Conservation (phyloP, 2,888 invertebrate genomes). For the Coenonympha arcania region DNA sequence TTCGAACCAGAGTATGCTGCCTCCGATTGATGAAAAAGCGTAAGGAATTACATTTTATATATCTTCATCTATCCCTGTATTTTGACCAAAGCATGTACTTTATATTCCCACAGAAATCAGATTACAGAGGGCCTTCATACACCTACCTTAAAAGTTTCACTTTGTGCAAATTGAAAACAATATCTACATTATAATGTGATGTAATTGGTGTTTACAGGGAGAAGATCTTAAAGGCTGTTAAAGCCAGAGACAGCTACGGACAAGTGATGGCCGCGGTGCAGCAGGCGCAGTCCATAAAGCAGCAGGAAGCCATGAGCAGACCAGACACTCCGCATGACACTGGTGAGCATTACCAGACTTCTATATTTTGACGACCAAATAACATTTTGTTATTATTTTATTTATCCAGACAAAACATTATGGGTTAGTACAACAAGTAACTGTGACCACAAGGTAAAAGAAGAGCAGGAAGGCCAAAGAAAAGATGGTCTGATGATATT, state of each 20-base stretch:
- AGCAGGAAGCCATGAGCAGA: slow-evolving; percentile 47
- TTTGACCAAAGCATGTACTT: neutral
- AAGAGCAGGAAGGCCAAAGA: too few species aligned
- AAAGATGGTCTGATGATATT: too few species aligned
- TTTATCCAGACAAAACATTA: too few species aligned
- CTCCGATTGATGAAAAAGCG: slow-evolving; percentile 88
- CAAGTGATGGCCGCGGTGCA: slow-evolving; percentile 86
- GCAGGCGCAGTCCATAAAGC: slow-evolving; percentile 76
- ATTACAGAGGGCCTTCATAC: too few species aligned
- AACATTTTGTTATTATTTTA: too few species aligned
- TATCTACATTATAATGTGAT: too few species aligned
- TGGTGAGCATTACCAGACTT: slow-evolving; percentile 35
- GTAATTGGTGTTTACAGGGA: slow-evolving; percentile 75
- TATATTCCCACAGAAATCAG: neutral
- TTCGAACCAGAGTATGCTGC: slow-evolving; percentile 88
- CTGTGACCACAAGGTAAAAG: too few species aligned
- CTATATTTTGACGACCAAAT: neutral
- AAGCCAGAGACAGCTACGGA: slow-evolving; percentile 90
- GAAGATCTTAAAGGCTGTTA: slow-evolving; percentile 79
- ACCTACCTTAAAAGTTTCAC: too few species aligned
- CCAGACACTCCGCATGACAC: slow-evolving; percentile 56
- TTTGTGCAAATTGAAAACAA: too few species aligned
- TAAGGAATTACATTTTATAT: slow-evolving; percentile 61
- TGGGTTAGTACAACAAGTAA: too few species aligned
- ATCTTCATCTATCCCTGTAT: slow-evolving; percentile 3